Evolutionary conservation across 2,888 invertebrate genomes (phyloP), one percentile per base, ranked within the genome.

Genomic region (Dasysyrphus tricinctus): DNA sequence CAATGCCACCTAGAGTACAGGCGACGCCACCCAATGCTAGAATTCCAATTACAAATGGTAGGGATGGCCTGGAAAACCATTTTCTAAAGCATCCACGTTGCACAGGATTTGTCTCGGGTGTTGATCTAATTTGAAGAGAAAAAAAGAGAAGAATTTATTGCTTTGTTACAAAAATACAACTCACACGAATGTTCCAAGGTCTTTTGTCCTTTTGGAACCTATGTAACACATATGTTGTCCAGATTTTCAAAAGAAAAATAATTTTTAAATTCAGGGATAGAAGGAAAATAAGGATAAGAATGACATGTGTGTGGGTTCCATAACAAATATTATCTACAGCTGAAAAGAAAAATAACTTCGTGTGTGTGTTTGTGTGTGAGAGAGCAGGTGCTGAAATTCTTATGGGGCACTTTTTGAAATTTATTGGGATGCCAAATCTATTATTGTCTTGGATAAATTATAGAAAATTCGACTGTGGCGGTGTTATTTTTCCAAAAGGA

Each of bases 1-100:
- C 92, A 88, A 92, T 92, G 74, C 92, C 92, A 57, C 92, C 92
- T 79, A 92, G 80, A 0, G 92, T 92, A 77, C 92, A 92, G 14
- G 92, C 92, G 19, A 92, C 92, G 42, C 92, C 92, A 12, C 92
- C 92, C 82, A 92, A 81, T 32, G 92, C 92, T 70, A 92, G 89
- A 80, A 92, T 91, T 57, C 92, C 92, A 88, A 92, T 92, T 24
- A 92, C 90, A 85, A 92, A 91, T 11, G 92, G 92, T 67, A 92
- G 85, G 49, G 92, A 91, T 74, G 92, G 92, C 12, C 92, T 90
- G 16, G 91, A 89, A 39, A 92, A 91, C 90, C 91, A 91, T 89
- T 92, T 91, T 75, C 90, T 90, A 79, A 91, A 89, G 78, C 89
- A 90, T 47, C 88, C 78, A 59, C 89, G 88, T 65, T 89, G 54